These are phyloP conservation scores for Paradoxurus hermaphroditus DNA, from an alignment of 2,113 vertebrate genomes.

Conservation along the genomic window DNA sequence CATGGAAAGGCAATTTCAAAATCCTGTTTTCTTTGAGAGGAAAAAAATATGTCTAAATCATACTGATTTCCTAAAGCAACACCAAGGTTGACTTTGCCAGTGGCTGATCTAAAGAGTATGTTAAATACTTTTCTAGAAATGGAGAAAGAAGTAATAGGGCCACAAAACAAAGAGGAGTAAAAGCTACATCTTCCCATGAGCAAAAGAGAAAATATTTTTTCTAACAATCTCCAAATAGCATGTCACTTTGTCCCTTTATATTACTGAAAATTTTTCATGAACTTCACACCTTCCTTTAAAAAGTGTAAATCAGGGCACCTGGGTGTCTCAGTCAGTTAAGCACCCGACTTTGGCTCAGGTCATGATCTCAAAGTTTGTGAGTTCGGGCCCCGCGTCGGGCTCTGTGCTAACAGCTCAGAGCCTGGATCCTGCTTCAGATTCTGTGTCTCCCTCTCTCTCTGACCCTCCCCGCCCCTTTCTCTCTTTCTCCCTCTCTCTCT, in stretches of 20 bases:
- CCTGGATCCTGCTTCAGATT: too few relatives aligned
- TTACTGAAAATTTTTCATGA: not conserved
- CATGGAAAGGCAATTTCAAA: constrained; percentile 45
- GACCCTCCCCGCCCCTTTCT: too few relatives aligned
- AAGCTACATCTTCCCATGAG: not conserved
- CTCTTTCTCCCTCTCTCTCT: too few relatives aligned
- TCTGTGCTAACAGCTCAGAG: too few relatives aligned
- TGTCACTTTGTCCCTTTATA: not conserved
- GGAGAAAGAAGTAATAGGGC: not conserved
- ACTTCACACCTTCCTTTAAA: not conserved
- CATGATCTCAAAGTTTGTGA: too few relatives aligned
- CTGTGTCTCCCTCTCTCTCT: too few relatives aligned
- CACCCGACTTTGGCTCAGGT: too few relatives aligned
- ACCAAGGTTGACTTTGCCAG: constrained; percentile 45
- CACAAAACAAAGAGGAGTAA: not conserved
- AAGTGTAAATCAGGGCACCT: not conserved
- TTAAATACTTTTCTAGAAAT: not conserved
- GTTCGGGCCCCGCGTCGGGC: too few relatives aligned
- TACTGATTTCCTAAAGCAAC: constrained; percentile 59
- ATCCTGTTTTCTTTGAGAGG: constrained; percentile 39
- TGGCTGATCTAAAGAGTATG: constrained; percentile 26
- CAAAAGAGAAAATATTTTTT: not conserved
- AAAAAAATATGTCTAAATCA: constrained; percentile 44
- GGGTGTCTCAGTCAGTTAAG: too few relatives aligned
- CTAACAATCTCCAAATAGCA: not conserved